Evolutionary conservation across 2,113 vertebrate genomes (phyloP), one percentile per base, ranked within the genome.

Genomic region (Odocoileus hemionus): DNA sequence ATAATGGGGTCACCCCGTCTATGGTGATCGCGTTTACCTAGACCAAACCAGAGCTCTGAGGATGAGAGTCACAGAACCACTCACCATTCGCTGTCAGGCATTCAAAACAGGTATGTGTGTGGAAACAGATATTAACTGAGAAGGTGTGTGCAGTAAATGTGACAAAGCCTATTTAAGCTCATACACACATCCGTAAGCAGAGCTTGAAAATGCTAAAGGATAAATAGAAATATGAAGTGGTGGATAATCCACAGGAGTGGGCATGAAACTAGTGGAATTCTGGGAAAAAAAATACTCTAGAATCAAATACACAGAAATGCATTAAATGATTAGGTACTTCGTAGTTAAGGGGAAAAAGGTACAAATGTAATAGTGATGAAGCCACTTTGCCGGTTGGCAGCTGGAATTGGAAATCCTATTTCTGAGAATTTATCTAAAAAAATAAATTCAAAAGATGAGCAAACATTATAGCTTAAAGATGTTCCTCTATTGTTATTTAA

Each of bases 21-120:
- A 99, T 99, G 8, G 99, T 99, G 52, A 98, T 99, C 76, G 99
- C 99, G 4, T 99, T 99, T 95, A 99, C 99, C 99, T 99, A 96
- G 93, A 97, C 94, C 25, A 97, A 70, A 98, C 60, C 94, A 96
- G 96, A 54, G 89, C 87, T 28, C 91, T 86, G 45, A 80, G 33
- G 91, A 54, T 54, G 83, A 57, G 82, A 95, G 10, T 86, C 28
- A 88, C 67, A 97, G 39, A 94, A 74, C 82, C 7, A 13, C 10
- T 50, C 4, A 15, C 1, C 21, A 39, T 9, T 19, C 25, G 58
- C 21, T 4, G 64, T 13, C 12, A 43, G 19, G 1, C 57, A 25
- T 23, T 80, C 60, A 28, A 23, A 45, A 58, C 86, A 39, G 52
- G 3, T 54, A 76, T 3, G 3, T 4, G 16, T 21, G 15, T 87